Base-by-base conservation (phyloP, 1,140 invertebrate genomes). In the Macrobrachium nipponense region DNA sequence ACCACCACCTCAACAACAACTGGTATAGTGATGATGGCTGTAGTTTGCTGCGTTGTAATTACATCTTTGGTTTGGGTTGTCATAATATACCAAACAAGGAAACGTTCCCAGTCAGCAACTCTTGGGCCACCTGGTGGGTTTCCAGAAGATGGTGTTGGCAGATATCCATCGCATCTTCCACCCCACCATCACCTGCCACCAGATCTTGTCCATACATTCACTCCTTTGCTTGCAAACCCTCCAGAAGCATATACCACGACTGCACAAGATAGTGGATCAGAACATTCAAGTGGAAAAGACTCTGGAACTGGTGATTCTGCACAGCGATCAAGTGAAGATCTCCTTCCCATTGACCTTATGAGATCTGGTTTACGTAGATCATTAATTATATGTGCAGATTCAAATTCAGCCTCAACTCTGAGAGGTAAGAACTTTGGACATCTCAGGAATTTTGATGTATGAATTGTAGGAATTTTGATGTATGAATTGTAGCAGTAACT, bases 51-150 rank as follows among this genome's bases (percentile, higher is more conserved):
- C 91, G 95, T 97, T 59, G 95, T 98, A 20, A 94, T 94, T 7
- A 98, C 96, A 6, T 98, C 97, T 0, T 93, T 97, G 15, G 94
- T 98, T 44, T 98, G 97, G 97, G 96, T 97, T 15, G 94, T 97
- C 10, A 95, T 98, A 83, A 97, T 98, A 89, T 97, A 98, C 90
- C 95, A 97, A 89, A 96, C 96, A 2, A 91, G 95, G 77, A 94
- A 94, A 90, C 92, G 93, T 18, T 92, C 94, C 89, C 87, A 83
- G 76, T 20, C 88, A 58, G 27, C 58, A 64, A 62, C 61, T 43
- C 76, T 87, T 59, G 70, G 61, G n/a, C 73, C 51, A 59, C 81
- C 73, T 51, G 12, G 62, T 72, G 43, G 92, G 17, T 90, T 90
- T 80, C 89, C 91, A 61, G 91, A 82, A 58, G 44, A 87, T 27